Evolutionary conservation across 2,113 vertebrate species (phyloP).

Genomic region (Formicarius rufipectus): DNA sequence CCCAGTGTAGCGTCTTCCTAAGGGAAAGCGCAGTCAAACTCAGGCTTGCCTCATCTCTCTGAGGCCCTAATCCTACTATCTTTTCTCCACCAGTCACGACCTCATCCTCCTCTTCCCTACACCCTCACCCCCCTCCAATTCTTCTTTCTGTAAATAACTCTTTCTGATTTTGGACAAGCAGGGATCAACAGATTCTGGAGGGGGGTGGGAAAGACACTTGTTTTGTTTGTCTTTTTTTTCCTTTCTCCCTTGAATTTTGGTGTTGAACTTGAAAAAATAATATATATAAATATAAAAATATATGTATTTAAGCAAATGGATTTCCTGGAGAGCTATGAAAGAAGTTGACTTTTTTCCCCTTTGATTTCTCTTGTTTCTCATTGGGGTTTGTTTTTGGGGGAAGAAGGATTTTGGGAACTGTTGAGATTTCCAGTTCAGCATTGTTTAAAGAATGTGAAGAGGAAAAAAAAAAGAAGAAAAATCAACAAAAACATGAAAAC

Average conservation of each 20-base stretch:
- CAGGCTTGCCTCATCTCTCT: conserved; percentile 69
- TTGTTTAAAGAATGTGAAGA: conserved; percentile 70
- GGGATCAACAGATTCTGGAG: conserved; percentile 78
- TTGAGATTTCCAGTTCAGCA: conserved; percentile 77
- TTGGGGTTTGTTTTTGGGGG: conserved; percentile 71
- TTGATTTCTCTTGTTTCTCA: conserved; percentile 78
- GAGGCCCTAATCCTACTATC: conserved; percentile 60
- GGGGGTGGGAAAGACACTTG: conserved; percentile 62
- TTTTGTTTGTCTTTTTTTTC: conserved; percentile 63
- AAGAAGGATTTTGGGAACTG: conserved; percentile 74
- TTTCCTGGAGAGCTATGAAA: conserved; percentile 70
- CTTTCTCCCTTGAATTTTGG: conserved; percentile 77
- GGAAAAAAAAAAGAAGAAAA: conserved; percentile 32
- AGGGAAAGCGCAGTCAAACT: conserved; percentile 58
- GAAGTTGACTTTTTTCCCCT: conserved; percentile 59
- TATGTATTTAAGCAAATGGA: conserved; percentile 74
- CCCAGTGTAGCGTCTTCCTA: conserved; percentile 43
- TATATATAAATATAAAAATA: conserved; percentile 70
- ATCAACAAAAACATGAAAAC: conserved; percentile 74
- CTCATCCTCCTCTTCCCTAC: conserved; percentile 52
- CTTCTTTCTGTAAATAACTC: conserved; percentile 79
- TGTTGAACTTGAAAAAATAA: conserved; percentile 75
- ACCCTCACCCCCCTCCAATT: conserved; percentile 60
- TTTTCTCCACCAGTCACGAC: conserved; percentile 11
- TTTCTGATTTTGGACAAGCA: conserved; percentile 79